Evolutionary conservation across 1,140 invertebrate genomes (phyloP).

Genomic region (Pseudomyrmex flavicornis): DNA sequence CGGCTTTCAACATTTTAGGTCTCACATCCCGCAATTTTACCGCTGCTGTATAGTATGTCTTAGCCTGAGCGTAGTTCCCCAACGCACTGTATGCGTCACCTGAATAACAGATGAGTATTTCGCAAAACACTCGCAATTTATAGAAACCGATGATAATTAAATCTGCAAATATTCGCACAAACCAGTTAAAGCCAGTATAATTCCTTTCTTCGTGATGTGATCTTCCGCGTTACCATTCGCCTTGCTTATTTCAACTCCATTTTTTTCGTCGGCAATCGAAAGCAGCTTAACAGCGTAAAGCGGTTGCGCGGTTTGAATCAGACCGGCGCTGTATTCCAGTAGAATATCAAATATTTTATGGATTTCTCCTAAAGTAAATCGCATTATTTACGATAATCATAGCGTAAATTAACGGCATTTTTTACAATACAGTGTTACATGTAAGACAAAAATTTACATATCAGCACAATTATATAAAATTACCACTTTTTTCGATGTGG

Average conservation of each 20-base stretch:
- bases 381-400: slow-evolving; percentile 8
- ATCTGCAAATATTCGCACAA: background rate
- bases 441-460: background rate
- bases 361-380: slow-evolving; percentile 48
- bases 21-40: background rate
- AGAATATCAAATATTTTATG: slow-evolving; percentile 52
- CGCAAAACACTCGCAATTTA: background rate
- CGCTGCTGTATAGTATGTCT: slow-evolving; percentile 63
- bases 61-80: slow-evolving; percentile 69
- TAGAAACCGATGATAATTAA: slow-evolving; percentile 1
- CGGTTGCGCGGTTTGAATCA: slow-evolving; percentile 66
- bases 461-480: background rate
- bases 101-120: slow-evolving; percentile 31
- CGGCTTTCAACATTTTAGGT: background rate
- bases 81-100: slow-evolving; percentile 68
- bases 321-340: slow-evolving; percentile 68
- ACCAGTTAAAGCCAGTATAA: slow-evolving; percentile 66
- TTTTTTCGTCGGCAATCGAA: background rate
- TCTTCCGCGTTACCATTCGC: background rate
- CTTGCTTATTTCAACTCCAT: background rate
- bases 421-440: background rate
- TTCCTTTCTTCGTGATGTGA: slow-evolving; percentile 15
- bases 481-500: slow-evolving; percentile 66
- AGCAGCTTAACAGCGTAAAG: slow-evolving; percentile 68
- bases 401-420: background rate